Evolutionary conservation across 2,888 invertebrate species (phyloP).

Genomic region (Aelia acuminata): DNA sequence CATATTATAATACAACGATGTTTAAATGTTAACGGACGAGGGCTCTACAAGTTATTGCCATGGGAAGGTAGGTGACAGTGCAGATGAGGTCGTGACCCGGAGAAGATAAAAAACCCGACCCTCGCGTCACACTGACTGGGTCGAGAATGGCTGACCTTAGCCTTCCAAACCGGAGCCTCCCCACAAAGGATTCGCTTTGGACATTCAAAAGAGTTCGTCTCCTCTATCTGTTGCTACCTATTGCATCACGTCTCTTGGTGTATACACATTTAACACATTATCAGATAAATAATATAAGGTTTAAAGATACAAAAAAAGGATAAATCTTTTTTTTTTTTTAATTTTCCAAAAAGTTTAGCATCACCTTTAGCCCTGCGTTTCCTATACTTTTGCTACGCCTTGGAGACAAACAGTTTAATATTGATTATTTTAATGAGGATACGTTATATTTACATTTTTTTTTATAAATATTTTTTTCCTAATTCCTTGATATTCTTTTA

Average conservation of each 20-base stretch:
- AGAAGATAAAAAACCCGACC: constrained; percentile 25
- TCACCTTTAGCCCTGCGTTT: too few species aligned
- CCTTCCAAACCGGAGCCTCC: neutral
- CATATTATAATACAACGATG: neutral
- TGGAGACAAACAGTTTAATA: too few species aligned
- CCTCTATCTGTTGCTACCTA: neutral
- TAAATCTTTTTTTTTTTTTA: too few species aligned
- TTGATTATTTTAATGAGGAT: too few species aligned
- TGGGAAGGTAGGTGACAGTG: constrained; percentile 29
- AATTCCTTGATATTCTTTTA: too few species aligned
- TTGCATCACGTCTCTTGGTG: neutral
- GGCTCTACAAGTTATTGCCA: neutral
- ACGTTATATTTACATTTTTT: too few species aligned
- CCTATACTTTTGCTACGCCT: too few species aligned
- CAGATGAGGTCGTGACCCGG: constrained; percentile 1
- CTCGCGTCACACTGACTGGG: neutral
- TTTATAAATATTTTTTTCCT: too few species aligned
- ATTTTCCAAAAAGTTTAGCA: too few species aligned
- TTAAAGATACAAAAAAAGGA: too few species aligned
- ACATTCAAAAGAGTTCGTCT: neutral
- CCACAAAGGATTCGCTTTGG: neutral
- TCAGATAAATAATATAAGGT: too few species aligned
- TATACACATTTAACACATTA: neutral
- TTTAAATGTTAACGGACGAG: neutral
- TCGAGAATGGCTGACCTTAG: constrained; percentile 3